Percentiles rank a stretch among this genome's conserved stretches.
Evolutionary conservation across 2,888 invertebrate genomes (phyloP).

Genomic region (Stenotaenia linearis): DNA sequence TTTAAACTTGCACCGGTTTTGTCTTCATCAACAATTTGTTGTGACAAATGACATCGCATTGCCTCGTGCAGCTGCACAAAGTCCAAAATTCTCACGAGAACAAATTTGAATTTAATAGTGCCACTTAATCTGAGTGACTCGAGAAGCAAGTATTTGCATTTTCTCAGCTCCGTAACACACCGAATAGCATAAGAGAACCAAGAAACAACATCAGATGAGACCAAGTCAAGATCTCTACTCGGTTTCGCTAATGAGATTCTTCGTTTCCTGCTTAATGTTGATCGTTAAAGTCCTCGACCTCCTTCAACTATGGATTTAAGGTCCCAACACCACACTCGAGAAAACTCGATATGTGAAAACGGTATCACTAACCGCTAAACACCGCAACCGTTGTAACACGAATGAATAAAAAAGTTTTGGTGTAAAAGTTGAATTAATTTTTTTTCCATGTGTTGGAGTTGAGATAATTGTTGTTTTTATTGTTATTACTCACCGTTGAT

Average conservation of each 20-base stretch:
- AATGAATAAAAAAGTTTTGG: too few relatives aligned
- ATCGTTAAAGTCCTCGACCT: constrained; percentile 4
- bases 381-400: too few relatives aligned
- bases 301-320: background rate
- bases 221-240: background rate
- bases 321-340: background rate
- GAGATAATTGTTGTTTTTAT: too few relatives aligned
- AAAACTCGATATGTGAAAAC: background rate
- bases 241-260: background rate
- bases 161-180: background rate
- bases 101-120: background rate
- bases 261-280: background rate
- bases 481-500: too few relatives aligned
- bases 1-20: too few relatives aligned
- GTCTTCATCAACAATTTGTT: too few relatives aligned
- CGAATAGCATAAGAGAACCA: background rate
- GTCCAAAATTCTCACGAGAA: background rate
- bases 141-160: background rate
- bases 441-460: too few relatives aligned
- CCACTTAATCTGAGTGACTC: background rate
- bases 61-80: background rate
- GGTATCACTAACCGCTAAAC: too few relatives aligned
- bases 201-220: background rate
- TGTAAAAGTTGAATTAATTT: too few relatives aligned
- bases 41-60: background rate